Percentiles rank a stretch among this genome's conserved stretches.
Conservation (phyloP, 2,888 invertebrate species). For the Clitarchus hookeri region DNA sequence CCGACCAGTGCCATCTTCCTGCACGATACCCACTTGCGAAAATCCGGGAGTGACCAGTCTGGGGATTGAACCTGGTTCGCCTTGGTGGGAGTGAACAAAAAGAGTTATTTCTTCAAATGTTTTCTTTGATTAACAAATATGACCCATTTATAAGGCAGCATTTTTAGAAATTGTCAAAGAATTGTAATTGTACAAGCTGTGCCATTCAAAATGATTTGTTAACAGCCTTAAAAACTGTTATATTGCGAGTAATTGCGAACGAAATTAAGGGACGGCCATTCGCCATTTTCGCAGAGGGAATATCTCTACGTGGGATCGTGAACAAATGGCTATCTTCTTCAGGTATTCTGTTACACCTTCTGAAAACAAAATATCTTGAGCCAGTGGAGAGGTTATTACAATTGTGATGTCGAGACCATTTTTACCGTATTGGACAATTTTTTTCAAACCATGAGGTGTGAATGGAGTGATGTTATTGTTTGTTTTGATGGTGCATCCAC, state of each 20-base stretch:
- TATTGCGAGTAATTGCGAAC: too few relatives aligned
- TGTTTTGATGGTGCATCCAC: not conserved
- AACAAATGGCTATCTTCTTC: not conserved
- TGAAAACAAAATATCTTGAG: too few relatives aligned
- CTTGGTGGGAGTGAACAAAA: too few relatives aligned
- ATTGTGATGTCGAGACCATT: not conserved
- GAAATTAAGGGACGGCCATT: too few relatives aligned
- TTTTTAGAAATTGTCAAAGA: not conserved
- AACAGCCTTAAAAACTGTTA: too few relatives aligned
- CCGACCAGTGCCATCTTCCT: too few relatives aligned
- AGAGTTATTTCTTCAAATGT: not conserved
- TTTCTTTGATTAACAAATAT: not conserved
- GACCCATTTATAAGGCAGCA: not conserved
- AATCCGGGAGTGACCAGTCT: too few relatives aligned
- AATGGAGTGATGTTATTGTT: not conserved
- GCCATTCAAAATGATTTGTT: too few relatives aligned
- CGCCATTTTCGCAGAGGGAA: not conserved
- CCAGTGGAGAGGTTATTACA: not conserved
- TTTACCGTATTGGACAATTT: not conserved
- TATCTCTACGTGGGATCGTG: not conserved
- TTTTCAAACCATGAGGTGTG: not conserved
- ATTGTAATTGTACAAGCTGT: not conserved
- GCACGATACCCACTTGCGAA: too few relatives aligned
- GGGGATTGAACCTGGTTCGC: too few relatives aligned
- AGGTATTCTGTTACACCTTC: not conserved